Evolutionary conservation across 2,888 invertebrate genomes (phyloP), one percentile per base, ranked within the genome.

Genomic region (Lasius platythorax): DNA sequence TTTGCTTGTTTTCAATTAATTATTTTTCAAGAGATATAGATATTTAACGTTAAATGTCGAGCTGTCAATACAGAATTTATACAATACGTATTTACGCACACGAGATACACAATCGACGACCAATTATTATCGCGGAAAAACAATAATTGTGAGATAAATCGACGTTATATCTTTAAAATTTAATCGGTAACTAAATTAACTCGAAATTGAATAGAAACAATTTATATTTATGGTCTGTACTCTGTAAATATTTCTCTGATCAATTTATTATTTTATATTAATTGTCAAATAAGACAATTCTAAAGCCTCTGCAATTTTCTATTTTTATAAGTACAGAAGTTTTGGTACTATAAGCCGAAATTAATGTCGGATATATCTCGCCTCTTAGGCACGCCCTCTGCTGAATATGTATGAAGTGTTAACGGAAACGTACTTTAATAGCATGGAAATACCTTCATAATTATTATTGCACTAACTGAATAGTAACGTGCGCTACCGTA

Each of bases 321-420:
- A 37, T 63, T 81, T 81, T 73, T 30, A 40, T 33, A 61, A 72
- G 70, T 61, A 73, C 61, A 37, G 15, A 73, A 81, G 18, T 72
- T 79, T 72, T 30, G 23, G 15, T 23, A 50, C 37, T 43, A 43
- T 63, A 46, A 72, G 12, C 73, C 37, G n/a, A 81, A 81, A 79
- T 79, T 79, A 61, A 79, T 37, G 61, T 72, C 46, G 33, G 61
- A 81, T 81, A 63, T 70, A 78, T 81, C 58, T 43, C 66, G 70
- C 66, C 75, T 63, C 83, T 83, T 84, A 84, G 83, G 28, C 67
- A 50, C 84, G 64, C 33, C 53, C 40, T 75, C 40, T 67, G 40
- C 74, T 85, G 84, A 83, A 85, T 85, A 85, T 84, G 84, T 63
- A 85, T 85, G 63, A 61, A 53, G 61, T 53, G 53, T 82, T 82